phyloP scores from a whole-genome alignment of 2,888 invertebrate species.

The Syritta pipiens region DNA sequence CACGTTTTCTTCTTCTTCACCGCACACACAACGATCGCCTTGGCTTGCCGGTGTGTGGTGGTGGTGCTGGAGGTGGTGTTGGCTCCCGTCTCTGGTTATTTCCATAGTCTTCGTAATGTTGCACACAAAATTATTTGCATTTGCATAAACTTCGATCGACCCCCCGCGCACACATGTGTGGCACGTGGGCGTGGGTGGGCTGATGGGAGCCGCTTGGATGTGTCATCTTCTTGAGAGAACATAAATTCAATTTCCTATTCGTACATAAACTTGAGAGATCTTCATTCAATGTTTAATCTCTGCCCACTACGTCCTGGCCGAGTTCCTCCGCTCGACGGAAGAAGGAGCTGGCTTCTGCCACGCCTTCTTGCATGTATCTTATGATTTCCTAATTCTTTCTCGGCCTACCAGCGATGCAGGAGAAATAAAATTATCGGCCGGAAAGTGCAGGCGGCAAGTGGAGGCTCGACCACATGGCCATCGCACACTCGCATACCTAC shows the following conservation, averaged over 20 bases:
- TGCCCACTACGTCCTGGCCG: constrained; percentile 46
- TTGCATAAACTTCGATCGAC: constrained; percentile 59
- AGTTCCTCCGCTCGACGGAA: constrained; percentile 51
- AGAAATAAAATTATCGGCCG: constrained; percentile 47
- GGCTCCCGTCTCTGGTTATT: constrained; percentile 51
- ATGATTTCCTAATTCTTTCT: neutral
- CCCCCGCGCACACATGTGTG: constrained; percentile 32
- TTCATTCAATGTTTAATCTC: constrained; percentile 66
- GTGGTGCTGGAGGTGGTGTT: constrained; percentile 2
- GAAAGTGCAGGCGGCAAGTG: constrained; percentile 58
- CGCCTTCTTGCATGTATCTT: constrained; percentile 41
- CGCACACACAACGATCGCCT: constrained; percentile 40
- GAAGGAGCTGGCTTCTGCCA: constrained; percentile 49
- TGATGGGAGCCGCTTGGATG: constrained; percentile 49
- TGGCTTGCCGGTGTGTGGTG: constrained; percentile 24
- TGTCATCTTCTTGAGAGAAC: constrained; percentile 68
- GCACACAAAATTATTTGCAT: constrained; percentile 67
- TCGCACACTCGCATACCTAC: constrained; percentile 36
- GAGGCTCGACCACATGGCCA: constrained; percentile 60
- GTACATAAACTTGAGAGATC: constrained; percentile 64
- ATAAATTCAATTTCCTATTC: constrained; percentile 69
- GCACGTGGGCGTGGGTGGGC: neutral
- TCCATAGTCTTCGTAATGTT: constrained; percentile 66
- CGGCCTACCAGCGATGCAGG: constrained; percentile 14
- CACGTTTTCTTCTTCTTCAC: constrained; percentile 67